Base-by-base conservation (phyloP, 2,888 invertebrate species). In the Drosophila neonasuta region DNA sequence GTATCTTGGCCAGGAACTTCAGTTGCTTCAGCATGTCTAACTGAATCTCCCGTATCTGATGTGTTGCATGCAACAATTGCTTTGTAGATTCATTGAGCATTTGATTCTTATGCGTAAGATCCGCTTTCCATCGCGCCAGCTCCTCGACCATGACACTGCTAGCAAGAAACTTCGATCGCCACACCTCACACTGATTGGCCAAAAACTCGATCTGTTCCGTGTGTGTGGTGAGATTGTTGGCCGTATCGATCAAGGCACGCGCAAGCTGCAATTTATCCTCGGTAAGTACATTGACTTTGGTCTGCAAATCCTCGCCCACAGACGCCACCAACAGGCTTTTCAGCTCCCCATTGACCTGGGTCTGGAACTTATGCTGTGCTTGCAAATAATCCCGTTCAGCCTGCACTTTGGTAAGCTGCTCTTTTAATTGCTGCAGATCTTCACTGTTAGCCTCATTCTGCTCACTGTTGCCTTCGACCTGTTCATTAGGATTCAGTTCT, bases 91-190 rank as follows among this genome's bases (percentile, higher is more conserved):
- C 89, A 11, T 84, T 88, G 0, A 91, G 84, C 76, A 89, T 71
- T 76, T 88, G 84, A 70, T 91, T 91, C 57, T 91, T 91, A 75
- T 95, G 94, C 13, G 93, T 94, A 24, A 97, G 92, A 58, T 94
- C 93, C 50, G 95, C 95, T 90, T 97, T 97, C 94, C 96, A 96
- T 78, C 94, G 93, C 0, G 97, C 97, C 74, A 97, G 90, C 91
- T 98, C 97, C 91, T 98, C 97, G 1, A 97, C 95, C 95, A 98
- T 96, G 62, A 97, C 93, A 90, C 97, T 97, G 92, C 97, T 97
- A 24, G 98, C 98, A 79, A 98, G 92, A 91, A 97, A 99, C 93
- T 98, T 99, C 89, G 97, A 97, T 71, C 97, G 93, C 98, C 98
- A 99, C 52, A 98, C 97, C 92, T 99, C 98, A 89, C 97, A 97